Base-by-base conservation (phyloP, 53 echinoderm and acorn worm genomes). In the Antedon mediterranea region DNA sequence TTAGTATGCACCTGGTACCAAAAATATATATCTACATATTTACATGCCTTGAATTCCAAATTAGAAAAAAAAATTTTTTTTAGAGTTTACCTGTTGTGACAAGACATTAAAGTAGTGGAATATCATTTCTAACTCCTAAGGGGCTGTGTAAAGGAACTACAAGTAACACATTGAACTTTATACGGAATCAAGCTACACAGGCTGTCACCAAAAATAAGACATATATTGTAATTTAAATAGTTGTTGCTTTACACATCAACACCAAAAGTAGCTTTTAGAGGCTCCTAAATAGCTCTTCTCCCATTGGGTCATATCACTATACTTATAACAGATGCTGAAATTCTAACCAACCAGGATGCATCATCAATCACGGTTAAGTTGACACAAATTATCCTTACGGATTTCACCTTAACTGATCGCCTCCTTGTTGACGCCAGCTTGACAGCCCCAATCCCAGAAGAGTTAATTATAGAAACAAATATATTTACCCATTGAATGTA, bases 401-500 rank as follows among this genome's bases (percentile, higher is more conserved):
- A 57, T 57, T 57, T 57, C 57, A 57, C 57, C 57, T 57, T 57
- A 11, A 18, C 9, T 57, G 14, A 57, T 57, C 23, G 57, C 11
- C 20, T 11, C 57, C 57, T 57, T 57, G 57, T 57, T 57, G 57
- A 18, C 57, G 57, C 57, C 57, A 57, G 57, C 2, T 1, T 57
- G 57, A 57, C 57, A 57, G 57, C 57, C 57, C 7, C 20, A 23
- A 2, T 57, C 57, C 57, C 57, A 6, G 20, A 57, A 57, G 57
- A 57, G 57, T 57, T 57, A 57, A 57, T 57, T 57, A 57, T 57
- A 57, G 57, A 57, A 57, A 57, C 57, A 57, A 57, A 57, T 57
- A 57, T 57, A 57, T 57, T 57, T 57, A 57, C 57, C 57, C 23
- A 57, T 26, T 57, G 57, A 57, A 57, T 57, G 57, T 57, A 57